Percentiles rank a stretch among this genome's conserved stretches.
Evolutionary conservation across 2,888 invertebrate species (phyloP).

Genomic region (Hirtodrosophila histrioides): DNA sequence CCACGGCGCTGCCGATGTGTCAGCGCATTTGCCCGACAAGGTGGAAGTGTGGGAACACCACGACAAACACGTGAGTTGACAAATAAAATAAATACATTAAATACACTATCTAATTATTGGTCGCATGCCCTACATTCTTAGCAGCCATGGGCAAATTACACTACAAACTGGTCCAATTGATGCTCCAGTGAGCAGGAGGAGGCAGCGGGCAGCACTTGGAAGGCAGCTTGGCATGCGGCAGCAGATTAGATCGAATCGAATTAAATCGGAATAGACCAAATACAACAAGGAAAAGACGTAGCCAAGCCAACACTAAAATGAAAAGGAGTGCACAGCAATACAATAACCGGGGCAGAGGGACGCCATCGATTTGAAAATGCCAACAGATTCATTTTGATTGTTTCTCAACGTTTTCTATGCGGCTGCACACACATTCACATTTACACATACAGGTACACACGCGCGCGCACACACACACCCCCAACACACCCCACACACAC

Average conservation of each 20-base stretch:
- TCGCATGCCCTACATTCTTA: not conserved
- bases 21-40: slow-evolving; percentile 82
- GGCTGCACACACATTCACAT: slow-evolving; percentile 21
- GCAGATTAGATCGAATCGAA: slow-evolving; percentile 4
- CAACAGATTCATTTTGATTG: slow-evolving; percentile 42
- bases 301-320: slow-evolving; percentile 18
- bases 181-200: slow-evolving; percentile 46
- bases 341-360: slow-evolving; percentile 11
- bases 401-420: slow-evolving; percentile 46
- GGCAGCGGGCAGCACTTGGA: slow-evolving; percentile 19
- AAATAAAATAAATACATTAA: not conserved
- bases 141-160: slow-evolving; percentile 82
- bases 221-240: slow-evolving; percentile 23
- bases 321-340: slow-evolving; percentile 30
- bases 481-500: slow-evolving; percentile 8
- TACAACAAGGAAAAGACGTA: slow-evolving; percentile 24
- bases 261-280: slow-evolving; percentile 2
- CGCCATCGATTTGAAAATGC: slow-evolving; percentile 32
- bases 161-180: slow-evolving; percentile 83
- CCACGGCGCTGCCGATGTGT: slow-evolving; percentile 74
- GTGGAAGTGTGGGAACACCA: slow-evolving; percentile 84
- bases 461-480: slow-evolving; percentile 2
- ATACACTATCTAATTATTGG: not conserved
- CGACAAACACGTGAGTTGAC: slow-evolving; percentile 83
- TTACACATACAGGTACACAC: not conserved